Conservation (phyloP, 2,797 vertebrate species). For the Huso huso region DNA sequence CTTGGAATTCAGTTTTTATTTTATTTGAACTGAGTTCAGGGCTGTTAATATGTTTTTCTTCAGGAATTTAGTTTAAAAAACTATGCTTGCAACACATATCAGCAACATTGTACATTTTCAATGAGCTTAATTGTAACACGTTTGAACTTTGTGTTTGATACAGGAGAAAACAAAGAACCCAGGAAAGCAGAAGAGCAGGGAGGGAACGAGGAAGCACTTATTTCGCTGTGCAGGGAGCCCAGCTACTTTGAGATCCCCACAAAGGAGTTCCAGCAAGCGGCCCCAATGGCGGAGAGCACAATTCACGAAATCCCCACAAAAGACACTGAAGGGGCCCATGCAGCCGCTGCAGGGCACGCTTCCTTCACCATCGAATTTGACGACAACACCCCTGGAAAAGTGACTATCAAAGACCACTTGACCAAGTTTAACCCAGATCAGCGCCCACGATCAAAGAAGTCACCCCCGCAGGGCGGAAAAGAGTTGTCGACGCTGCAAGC, state of each 20-base stretch:
- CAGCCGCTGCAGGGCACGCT: constrained; percentile 71
- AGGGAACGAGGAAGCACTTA: constrained; percentile 69
- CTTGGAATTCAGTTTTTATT: no score
- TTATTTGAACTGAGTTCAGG: no score
- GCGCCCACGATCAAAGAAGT: constrained; percentile 79
- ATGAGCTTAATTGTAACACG: no score
- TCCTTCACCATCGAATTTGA: constrained; percentile 98
- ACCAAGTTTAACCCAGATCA: constrained; percentile 79
- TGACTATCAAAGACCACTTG: constrained; percentile 95
- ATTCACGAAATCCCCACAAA: constrained; percentile 93
- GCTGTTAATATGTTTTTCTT: no score
- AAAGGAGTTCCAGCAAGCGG: constrained; percentile 73
- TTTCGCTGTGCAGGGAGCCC: constrained; percentile 69
- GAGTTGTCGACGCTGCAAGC: constrained; percentile 87
- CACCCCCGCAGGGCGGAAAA: constrained; percentile 57
- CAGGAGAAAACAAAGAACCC: constrained; percentile 60
- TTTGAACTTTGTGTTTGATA: no score
- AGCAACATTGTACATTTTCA: no score
- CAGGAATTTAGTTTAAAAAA: no score
- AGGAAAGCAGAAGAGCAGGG: constrained; percentile 67
- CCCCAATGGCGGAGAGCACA: constrained; percentile 67
- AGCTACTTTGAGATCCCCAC: constrained; percentile 92
- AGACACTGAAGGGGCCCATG: constrained; percentile 68
- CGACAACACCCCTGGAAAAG: constrained; percentile 87
- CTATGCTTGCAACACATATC: no score